Conservation (phyloP, 2,113 vertebrate species). For the Rhinolophus sinicus region DNA sequence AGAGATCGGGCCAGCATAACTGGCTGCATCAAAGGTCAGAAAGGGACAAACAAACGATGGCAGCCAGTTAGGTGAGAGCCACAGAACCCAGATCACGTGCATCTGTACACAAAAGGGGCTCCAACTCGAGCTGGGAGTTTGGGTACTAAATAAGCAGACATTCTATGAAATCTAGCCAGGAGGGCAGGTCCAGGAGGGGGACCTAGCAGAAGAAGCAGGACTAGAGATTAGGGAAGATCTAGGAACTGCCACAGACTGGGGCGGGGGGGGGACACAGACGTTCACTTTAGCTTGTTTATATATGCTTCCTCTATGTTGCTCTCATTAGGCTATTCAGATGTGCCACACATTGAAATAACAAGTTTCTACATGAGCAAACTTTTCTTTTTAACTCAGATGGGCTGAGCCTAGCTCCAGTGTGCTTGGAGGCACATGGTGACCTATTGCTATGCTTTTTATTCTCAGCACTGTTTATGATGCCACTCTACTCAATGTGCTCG, state of each 20-base stretch:
- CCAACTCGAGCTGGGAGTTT: neutral
- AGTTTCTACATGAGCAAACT: neutral
- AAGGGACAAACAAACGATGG: neutral
- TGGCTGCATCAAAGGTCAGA: neutral
- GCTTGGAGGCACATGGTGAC: neutral
- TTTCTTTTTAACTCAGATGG: neutral
- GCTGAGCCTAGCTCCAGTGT: neutral
- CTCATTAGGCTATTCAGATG: neutral
- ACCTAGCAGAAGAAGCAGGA: neutral
- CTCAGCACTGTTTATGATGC: neutral
- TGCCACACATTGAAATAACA: slow-evolving; percentile 21
- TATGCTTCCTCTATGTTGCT: neutral
- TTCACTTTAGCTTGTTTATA: neutral
- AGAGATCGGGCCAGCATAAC: neutral
- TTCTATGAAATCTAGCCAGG: neutral
- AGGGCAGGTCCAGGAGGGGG: neutral
- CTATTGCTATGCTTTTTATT: neutral
- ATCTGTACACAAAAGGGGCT: neutral
- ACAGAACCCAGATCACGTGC: neutral
- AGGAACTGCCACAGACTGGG: neutral
- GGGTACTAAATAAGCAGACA: neutral
- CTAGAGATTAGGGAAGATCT: neutral
- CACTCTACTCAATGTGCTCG: neutral
- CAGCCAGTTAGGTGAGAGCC: neutral
- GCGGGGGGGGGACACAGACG: too few relatives aligned